Evolutionary conservation across 2,113 vertebrate genomes (phyloP), one percentile per base, ranked within the genome.

Genomic region (Calidris pygmaea): DNA sequence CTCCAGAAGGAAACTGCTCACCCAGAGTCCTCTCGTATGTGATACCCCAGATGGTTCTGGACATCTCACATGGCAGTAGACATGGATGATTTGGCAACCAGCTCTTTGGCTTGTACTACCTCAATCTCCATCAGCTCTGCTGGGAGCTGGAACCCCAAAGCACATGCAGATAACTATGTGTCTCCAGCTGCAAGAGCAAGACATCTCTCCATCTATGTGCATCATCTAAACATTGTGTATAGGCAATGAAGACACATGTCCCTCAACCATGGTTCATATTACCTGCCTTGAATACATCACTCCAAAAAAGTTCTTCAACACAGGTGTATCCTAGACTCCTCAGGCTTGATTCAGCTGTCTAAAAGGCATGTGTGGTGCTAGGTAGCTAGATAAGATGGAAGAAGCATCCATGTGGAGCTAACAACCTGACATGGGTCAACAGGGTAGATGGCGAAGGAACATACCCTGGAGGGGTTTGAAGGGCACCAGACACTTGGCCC

Each of bases 11-110:
- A n/a, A 5, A 3, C 3, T 56, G 8, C 4, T 9, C 10, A 7
- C 16, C 24, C 53, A 72, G 10, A 76, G 0, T 13, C 32, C 30
- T 72, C 24, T 63, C 3, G 0, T 14, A 3, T 6, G 3, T 32
- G 17, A 14, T 45, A 14, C 2, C 32, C 14, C 34, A 56, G 14
- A 17, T 5, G 45, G 26, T 27, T 4, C 23, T 48, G 50, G 18
- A 32, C 18, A 48, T 8, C n/a, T 58, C 37, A 35, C 3, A 1
- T 11, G 14, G 18, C 74, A 30, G 9, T 14, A 77, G 45, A 13
- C 6, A 32, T 3, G 4, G 30, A 6, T 6, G 3, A 47, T 88
- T 78, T 67, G 24, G 56, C 35, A 70, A 37, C 14, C 10, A 65
- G 17, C 34, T 12, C 16, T 3, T 19, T 14, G 53, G 16, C 6